Evolutionary conservation across 2,113 vertebrate species (phyloP), one percentile per base, ranked within the genome.

Genomic region (Eclectus roratus): DNA sequence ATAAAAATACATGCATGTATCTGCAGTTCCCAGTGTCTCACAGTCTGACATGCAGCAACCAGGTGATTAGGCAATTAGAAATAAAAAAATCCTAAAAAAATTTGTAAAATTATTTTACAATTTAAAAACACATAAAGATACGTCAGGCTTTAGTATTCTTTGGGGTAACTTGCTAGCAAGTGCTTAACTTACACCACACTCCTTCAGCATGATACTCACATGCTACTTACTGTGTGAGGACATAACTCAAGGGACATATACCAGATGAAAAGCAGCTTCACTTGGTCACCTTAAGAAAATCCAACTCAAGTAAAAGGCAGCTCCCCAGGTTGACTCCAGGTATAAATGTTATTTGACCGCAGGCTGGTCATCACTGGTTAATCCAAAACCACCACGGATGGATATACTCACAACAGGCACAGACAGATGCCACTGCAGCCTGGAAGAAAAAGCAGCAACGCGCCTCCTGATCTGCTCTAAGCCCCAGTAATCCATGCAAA

Each of bases 161-260:
- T 12, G 52, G 33, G 23, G 9, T 64, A 13, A 16, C 11, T 35
- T 55, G 13, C 60, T 33, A 41, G 29, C 21, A 63, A 0, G 0
- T 9, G 16, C 58, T 83, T 37, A 4, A 35, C 10, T 85, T 28
- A 10, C 20, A 76, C 12, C 35, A n/a, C 6, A 11, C 16, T 28
- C 10, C 41, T 35, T 10, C 71, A 88, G 39, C 17, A 2, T 3
- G 8, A 7, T 3, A 11, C 18, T 25, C 8, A 28, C 50, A 9
- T 1, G 4, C 25, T 43, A 1, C 58, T 61, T 61, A 61, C 28
- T 14, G 11, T 4, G 33, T 1, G 10, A 41, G 68, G 24, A 60
- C 31, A 37, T 2, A 4, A 31, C 17, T 8, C 0, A 0, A 0
- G 39, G 29, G 35, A 44, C 1, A 0, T 0, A 5, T 4, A 33